These are phyloP conservation scores for Gerris lacustris DNA, from an alignment of 2,888 invertebrate species.

Conservation along the genomic window DNA sequence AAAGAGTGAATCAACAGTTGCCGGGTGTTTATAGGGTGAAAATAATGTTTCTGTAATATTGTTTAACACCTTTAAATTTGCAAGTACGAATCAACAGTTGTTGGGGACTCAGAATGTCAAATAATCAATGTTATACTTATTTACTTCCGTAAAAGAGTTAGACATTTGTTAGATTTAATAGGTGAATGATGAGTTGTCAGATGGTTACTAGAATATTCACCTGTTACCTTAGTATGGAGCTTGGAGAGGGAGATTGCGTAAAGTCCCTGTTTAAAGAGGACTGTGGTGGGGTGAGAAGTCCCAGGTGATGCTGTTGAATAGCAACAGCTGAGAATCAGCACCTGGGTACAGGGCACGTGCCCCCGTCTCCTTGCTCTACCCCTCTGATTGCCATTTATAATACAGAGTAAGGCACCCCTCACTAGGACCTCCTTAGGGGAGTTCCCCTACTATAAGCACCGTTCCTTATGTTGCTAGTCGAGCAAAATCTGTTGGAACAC, in stretches of 20 bases:
- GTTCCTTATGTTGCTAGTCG: not conserved
- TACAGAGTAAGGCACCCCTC: not conserved
- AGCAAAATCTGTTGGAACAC: constrained; percentile 1
- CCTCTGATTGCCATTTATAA: constrained; percentile 2
- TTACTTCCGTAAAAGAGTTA: too few relatives aligned
- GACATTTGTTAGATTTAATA: too few relatives aligned
- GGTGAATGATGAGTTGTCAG: too few relatives aligned
- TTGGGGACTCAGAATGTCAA: too few relatives aligned
- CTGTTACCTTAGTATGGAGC: not conserved
- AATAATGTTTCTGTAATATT: too few relatives aligned
- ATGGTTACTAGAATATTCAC: not conserved
- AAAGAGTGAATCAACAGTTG: too few relatives aligned
- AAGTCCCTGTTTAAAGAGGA: not conserved
- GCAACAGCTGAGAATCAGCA: constrained; percentile 3
- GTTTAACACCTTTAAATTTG: too few relatives aligned
- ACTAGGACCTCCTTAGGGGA: not conserved
- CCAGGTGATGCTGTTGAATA: not conserved
- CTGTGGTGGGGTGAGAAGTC: constrained; percentile 5
- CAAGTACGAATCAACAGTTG: too few relatives aligned
- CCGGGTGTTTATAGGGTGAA: too few relatives aligned
- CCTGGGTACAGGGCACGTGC: not conserved
- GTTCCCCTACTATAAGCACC: not conserved
- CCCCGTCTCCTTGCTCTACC: not conserved
- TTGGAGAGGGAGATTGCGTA: not conserved
- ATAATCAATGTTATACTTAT: too few relatives aligned